Base-by-base conservation (phyloP, 2,888 invertebrate species). In the Ashinkailepas kermadecensis region DNA sequence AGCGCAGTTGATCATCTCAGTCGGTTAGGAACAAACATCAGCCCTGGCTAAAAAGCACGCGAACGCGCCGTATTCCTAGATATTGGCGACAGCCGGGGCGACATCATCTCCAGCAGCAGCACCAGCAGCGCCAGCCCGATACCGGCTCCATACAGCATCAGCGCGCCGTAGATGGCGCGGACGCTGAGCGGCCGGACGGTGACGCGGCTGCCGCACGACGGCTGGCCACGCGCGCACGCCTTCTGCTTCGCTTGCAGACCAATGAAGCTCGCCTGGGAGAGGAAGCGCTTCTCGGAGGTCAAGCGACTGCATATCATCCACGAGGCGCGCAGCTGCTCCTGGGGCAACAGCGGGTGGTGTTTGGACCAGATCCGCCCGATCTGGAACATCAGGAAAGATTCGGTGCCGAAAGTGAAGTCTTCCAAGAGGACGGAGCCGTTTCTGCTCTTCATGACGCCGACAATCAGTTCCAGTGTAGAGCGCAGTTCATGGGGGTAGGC, bases 171-270 rank as follows among this genome's bases (percentile, higher is more conserved):
- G 9, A n/a, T n/a, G 64, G 21, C n/a, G n/a, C n/a, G 8, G n/a
- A 64, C 9, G n/a, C n/a, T 64, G 64, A 64, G n/a, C 64, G 64
- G 64, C 4, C 64, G 64, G 9, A 64, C n/a, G n/a, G n/a, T n/a
- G 64, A 3, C 9, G 64, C 18, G n/a, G 2, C n/a, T 64, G 64
- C 9, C 7, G 64, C 64, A 64, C 18, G 64, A 64, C 18, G 64
- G 64, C 64, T n/a, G n/a, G 64, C 64, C n/a, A n/a, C 64, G 64
- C n/a, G 64, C 64, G 64, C 64, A 64, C n/a, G 64, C 64, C n/a
- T n/a, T 6, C 9, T 21, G 9, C 64, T 64, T 64, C n/a, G n/a
- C 21, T 7, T 10, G 15, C 64, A 64, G 64, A 9, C 64, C 64
- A 10, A 64, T 15, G 64, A 9, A 64, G 21, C 64, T 21, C 64